Evolutionary conservation across 2,888 invertebrate genomes (phyloP), one percentile per base, ranked within the genome.

Genomic region (Leptura quadrifasciata): DNA sequence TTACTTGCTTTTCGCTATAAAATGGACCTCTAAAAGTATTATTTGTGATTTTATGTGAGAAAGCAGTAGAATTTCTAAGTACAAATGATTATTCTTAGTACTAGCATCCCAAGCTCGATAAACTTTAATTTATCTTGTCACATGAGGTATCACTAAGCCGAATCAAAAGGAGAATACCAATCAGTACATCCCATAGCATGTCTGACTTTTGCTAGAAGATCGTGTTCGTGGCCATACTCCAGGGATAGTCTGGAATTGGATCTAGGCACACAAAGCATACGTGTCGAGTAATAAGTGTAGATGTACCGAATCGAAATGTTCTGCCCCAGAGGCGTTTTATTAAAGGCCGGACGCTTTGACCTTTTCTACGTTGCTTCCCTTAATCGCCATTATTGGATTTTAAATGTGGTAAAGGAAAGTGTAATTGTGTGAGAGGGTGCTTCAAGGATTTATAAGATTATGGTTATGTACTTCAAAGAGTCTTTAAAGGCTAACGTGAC

Each of bases 181-280:
- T 35, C 58, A 58, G 10, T 47, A n/a, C 47, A 47, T 47, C 47
- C 47, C 47, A n/a, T 20, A 12, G 21, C 21, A 9, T 20, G 20
- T 21, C 10, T 4, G 57, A 2, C 57, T 12, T 57, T 57, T 20
- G 10, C 57, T 57, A 18, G 18, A 20, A 57, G 15, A 20, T 10
- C 6, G 57, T 21, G 57, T 57, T 47, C 55, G 18, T 20, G 57
- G 20, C 20, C 57, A 57, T 12, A 6, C 18, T 57, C 18, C 21
- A 57, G 57, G 57, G 21, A 18, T 39, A 39, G 35, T 21, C 60
- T 6, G 20, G 15, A 64, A 64, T 47, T 39, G 12, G 35, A 64
- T 64, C 39, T 17, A 18, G 63, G 63, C 57, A 57, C 9, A 21
- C 21, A 57, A 39, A 39, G 63, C 63, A 64, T 64, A 64, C 63